Evolutionary conservation across 2,888 invertebrate genomes (phyloP).

Genomic region (Rhogogaster chlorosoma): DNA sequence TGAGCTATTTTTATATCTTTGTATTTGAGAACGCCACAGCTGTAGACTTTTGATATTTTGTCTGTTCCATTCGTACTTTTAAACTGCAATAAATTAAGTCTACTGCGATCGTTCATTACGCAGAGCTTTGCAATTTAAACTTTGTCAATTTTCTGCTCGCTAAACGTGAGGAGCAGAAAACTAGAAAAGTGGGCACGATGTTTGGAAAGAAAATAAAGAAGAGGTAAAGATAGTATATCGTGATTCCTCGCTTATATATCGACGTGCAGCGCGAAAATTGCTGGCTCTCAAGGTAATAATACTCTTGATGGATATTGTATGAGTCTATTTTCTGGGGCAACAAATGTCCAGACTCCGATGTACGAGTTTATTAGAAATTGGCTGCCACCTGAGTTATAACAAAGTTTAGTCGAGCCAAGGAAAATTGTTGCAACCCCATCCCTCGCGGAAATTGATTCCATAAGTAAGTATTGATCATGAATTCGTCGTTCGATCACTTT

Average conservation of each 20-base stretch:
- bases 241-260: constrained; percentile 2
- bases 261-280: not conserved
- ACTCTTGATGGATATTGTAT: constrained; percentile 13
- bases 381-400: not conserved
- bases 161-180: constrained; percentile 40
- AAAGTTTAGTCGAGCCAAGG: not conserved
- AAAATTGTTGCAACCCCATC: not conserved
- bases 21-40: not conserved
- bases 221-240: not conserved
- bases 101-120: constrained; percentile 43
- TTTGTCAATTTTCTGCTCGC: constrained; percentile 49
- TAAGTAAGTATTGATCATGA: constrained; percentile 10
- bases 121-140: constrained; percentile 47
- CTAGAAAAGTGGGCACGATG: constrained; percentile 14
- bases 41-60: not conserved
- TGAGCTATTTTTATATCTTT: not conserved
- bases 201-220: constrained; percentile 16
- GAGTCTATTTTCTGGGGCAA: not conserved
- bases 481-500: not conserved
- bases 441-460: not conserved
- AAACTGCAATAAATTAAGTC: constrained; percentile 51
- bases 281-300: not conserved
- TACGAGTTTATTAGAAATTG: constrained; percentile 21
- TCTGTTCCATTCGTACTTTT: constrained; percentile 39
- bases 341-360: not conserved